These are phyloP conservation scores for Halcyon chelicuti DNA, from an alignment of 2,797 vertebrate species.

Conservation along the genomic window DNA sequence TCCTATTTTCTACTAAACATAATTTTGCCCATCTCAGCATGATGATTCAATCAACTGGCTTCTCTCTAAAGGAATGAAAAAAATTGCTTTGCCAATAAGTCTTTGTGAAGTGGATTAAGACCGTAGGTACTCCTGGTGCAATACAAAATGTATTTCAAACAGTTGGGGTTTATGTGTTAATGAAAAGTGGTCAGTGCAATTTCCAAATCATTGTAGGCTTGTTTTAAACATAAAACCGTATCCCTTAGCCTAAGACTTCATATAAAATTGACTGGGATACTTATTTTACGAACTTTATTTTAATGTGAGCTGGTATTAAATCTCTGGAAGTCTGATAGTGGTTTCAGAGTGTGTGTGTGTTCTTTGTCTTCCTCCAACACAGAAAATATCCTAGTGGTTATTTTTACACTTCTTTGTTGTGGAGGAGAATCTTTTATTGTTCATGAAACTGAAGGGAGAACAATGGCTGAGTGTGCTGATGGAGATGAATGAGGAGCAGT, in stretches of 20 bases:
- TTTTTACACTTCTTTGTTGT: conserved; percentile 20
- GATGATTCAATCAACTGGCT: background rate
- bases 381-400: background rate
- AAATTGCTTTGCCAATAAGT: background rate
- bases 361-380: background rate
- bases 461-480: background rate
- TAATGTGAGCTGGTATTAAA: background rate
- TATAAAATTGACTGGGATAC: background rate
- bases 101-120: background rate
- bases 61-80: background rate
- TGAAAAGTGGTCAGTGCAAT: background rate
- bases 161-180: background rate
- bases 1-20: background rate
- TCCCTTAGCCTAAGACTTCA: background rate
- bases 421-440: conserved; percentile 43
- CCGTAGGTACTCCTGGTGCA: background rate
- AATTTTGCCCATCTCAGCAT: background rate
- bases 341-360: background rate
- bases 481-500: conserved; percentile 6
- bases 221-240: background rate
- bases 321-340: background rate
- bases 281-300: background rate
- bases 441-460: background rate
- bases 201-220: background rate
- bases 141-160: background rate